phyloP scores from a whole-genome alignment of 2,888 invertebrate genomes.

The Caenorhabditis angaria region DNA sequence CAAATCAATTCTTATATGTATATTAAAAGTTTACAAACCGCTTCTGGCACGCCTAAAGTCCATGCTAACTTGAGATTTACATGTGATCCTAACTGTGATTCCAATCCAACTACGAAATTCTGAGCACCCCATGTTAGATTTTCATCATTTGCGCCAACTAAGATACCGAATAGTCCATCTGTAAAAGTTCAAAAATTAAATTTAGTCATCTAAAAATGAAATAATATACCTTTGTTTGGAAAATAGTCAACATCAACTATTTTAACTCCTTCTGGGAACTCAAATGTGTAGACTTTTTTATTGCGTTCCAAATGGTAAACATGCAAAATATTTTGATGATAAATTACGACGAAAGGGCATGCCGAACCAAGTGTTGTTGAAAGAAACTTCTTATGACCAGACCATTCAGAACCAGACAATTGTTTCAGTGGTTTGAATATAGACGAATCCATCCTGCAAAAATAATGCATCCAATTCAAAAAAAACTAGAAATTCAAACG shows the following conservation, averaged over 20 bases:
- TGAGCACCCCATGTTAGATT: slow-evolving; percentile 12
- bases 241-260: slow-evolving; percentile 40
- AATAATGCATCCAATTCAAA: background rate
- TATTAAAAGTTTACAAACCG: background rate
- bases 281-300: slow-evolving; percentile 16
- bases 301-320: slow-evolving; percentile 10
- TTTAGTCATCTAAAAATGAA: background rate
- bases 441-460: background rate
- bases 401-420: background rate
- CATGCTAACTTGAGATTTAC: slow-evolving; percentile 10
- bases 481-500: background rate
- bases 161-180: slow-evolving; percentile 27
- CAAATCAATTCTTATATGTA: background rate
- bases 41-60: background rate
- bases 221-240: slow-evolving; percentile 22
- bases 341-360: background rate
- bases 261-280: slow-evolving; percentile 17
- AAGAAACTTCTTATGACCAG: background rate
- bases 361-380: background rate
- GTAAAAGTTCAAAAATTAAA: slow-evolving; percentile 6
- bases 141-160: slow-evolving; percentile 19
- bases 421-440: background rate
- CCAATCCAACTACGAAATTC: slow-evolving; percentile 18
- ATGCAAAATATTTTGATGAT: background rate
- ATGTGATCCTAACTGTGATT: slow-evolving; percentile 4